Evolutionary conservation across 2,797 vertebrate genomes (phyloP).

Genomic region (Danio choprae): DNA sequence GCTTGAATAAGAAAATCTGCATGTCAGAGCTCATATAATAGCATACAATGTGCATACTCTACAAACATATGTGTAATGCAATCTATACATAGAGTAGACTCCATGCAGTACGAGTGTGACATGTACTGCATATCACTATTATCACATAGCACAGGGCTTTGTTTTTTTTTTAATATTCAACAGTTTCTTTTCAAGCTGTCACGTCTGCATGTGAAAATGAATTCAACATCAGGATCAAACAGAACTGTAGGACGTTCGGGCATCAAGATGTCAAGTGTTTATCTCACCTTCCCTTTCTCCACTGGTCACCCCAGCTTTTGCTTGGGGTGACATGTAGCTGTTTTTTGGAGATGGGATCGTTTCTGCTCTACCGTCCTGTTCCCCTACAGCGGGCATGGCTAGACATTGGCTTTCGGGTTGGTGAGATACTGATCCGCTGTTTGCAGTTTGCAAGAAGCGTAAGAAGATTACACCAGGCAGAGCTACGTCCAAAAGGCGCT

Average conservation of each 20-base stretch:
- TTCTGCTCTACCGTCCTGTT: not conserved
- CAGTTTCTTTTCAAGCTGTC: conserved; percentile 49
- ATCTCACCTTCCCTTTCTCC: not conserved
- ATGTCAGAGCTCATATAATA: not conserved
- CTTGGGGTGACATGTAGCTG: conserved; percentile 14
- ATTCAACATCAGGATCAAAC: conserved; percentile 40
- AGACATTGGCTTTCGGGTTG: conserved; percentile 33
- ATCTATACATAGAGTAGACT: not conserved
- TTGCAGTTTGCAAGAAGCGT: conserved; percentile 12
- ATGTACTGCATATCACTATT: not conserved
- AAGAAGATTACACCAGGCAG: conserved; percentile 41
- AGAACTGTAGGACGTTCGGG: conserved; percentile 13
- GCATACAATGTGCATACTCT: no score
- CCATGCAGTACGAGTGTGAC: conserved; percentile 12
- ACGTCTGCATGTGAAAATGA: conserved; percentile 48
- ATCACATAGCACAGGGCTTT: not conserved
- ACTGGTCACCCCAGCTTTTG: not conserved
- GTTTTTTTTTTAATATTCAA: conserved; percentile 45
- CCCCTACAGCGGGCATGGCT: conserved; percentile 15
- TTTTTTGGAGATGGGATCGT: conserved; percentile 19
- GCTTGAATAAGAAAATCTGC: not conserved
- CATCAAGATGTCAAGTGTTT: conserved; percentile 30
- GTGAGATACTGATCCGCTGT: conserved; percentile 49
- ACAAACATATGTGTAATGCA: no score
- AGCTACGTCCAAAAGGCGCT: conserved; percentile 9